phyloP scores from a whole-genome alignment of 1,140 invertebrate species.

The Drosophila gunungcola region DNA sequence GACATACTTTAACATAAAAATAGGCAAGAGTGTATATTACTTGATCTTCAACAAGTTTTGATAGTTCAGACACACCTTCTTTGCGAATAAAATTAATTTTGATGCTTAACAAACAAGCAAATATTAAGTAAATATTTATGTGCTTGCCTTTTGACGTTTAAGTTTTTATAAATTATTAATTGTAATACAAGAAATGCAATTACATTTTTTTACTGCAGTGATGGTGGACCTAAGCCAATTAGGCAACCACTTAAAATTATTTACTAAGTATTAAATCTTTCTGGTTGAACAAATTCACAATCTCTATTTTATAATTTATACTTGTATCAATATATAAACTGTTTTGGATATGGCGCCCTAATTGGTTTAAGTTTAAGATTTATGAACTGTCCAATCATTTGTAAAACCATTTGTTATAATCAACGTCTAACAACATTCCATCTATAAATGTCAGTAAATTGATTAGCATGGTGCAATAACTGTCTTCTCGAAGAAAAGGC shows the following conservation, averaged over 20 bases:
- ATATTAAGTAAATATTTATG: conserved; percentile 16
- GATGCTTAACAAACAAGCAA: conserved; percentile 5
- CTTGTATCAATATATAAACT: not conserved
- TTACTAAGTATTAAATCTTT: not conserved
- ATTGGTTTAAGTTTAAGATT: too few relatives aligned
- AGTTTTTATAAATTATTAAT: not conserved
- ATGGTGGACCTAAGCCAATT: not conserved
- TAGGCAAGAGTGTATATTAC: conserved; percentile 1
- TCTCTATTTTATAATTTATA: not conserved
- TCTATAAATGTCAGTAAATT: conserved; percentile 19
- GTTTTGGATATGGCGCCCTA: too few relatives aligned
- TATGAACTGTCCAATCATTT: too few relatives aligned
- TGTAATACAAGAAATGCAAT: not conserved
- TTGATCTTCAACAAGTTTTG: conserved; percentile 19
- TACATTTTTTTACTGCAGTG: not conserved
- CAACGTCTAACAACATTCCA: conserved; percentile 3
- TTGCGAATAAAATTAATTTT: conserved; percentile 11
- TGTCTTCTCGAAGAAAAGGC: conserved; percentile 13
- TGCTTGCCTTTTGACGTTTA: not conserved
- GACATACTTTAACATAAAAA: conserved; percentile 2
- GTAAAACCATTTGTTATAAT: not conserved
- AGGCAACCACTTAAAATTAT: not conserved
- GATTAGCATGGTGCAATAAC: not conserved
- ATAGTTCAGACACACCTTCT: conserved; percentile 21
- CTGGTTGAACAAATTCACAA: not conserved